Conservation (phyloP, 2,888 invertebrate species). For the Thera britannica region DNA sequence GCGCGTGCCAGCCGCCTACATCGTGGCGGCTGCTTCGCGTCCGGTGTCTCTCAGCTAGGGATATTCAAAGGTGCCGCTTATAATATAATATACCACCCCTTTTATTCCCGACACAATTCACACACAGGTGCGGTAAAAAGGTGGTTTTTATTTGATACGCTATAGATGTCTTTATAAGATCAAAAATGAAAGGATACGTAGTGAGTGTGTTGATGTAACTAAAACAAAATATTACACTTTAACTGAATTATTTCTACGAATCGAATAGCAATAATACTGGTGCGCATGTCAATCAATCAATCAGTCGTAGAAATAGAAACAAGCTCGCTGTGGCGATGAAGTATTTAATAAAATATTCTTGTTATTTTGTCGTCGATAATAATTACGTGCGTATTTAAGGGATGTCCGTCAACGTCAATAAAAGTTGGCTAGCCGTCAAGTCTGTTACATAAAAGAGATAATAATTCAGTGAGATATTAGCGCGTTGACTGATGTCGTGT, state of each 20-base stretch:
- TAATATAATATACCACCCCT: conserved; percentile 45
- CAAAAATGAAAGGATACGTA: neutral
- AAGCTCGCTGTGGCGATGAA: conserved; percentile 7
- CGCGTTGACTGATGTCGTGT: conserved; percentile 79
- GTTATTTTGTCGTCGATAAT: conserved; percentile 30
- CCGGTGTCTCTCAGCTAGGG: conserved; percentile 57
- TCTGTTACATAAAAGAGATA: conserved; percentile 73
- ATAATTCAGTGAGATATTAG: conserved; percentile 74
- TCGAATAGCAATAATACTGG: neutral
- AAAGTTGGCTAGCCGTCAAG: conserved; percentile 69
- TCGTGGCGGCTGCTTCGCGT: conserved; percentile 53
- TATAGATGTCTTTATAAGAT: conserved; percentile 18
- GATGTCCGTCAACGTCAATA: conserved; percentile 52
- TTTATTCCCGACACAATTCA: conserved; percentile 42
- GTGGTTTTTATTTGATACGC: conserved; percentile 22
- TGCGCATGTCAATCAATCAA: neutral
- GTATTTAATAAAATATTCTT: conserved; percentile 12
- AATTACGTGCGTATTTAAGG: conserved; percentile 36
- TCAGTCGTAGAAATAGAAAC: neutral
- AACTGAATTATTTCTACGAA: neutral
- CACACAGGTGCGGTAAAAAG: conserved; percentile 28
- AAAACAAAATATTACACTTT: conserved; percentile 9
- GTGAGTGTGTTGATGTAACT: neutral
- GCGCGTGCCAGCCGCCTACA: conserved; percentile 71
- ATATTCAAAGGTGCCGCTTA: conserved; percentile 71